Percentiles rank a stretch among this genome's conserved stretches.
Evolutionary conservation across 2,113 vertebrate genomes (phyloP).

Genomic region (Romanogobio albipinnatus): DNA sequence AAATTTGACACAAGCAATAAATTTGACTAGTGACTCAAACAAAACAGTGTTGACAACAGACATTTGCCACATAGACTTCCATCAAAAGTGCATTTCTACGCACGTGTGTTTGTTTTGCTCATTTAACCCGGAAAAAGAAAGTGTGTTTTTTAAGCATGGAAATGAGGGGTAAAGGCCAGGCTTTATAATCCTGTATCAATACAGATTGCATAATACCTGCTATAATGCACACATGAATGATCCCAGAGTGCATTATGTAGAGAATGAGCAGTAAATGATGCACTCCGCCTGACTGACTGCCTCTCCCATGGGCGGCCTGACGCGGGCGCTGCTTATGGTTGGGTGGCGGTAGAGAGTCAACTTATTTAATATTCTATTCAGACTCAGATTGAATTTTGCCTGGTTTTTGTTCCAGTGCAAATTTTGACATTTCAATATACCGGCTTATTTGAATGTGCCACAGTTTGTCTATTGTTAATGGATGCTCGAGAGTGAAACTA

Average conservation of each 20-base stretch:
- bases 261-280: conserved; percentile 65
- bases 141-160: not conserved
- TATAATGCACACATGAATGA: conserved; percentile 29
- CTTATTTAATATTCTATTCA: conserved; percentile 70
- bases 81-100: not conserved
- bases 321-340: conserved; percentile 44
- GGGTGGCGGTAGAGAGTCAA: conserved; percentile 67
- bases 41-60: too few species aligned
- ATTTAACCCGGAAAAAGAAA: not conserved
- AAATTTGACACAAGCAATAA: not conserved
- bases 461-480: conserved; percentile 54
- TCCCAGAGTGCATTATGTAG: conserved; percentile 18
- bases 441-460: conserved; percentile 65
- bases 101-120: not conserved
- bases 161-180: not conserved
- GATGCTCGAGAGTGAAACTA: not conserved
- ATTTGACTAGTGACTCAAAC: too few species aligned
- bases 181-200: not conserved
- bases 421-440: conserved; percentile 79
- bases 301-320: conserved; percentile 54
- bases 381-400: conserved; percentile 65
- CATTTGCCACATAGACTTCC: not conserved
- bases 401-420: conserved; percentile 76
- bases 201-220: conserved; percentile 20
- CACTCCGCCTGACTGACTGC: conserved; percentile 63